These are phyloP conservation scores for Phrynocephalus forsythii DNA, from an alignment of 2,797 vertebrate genomes.

Conservation along the genomic window DNA sequence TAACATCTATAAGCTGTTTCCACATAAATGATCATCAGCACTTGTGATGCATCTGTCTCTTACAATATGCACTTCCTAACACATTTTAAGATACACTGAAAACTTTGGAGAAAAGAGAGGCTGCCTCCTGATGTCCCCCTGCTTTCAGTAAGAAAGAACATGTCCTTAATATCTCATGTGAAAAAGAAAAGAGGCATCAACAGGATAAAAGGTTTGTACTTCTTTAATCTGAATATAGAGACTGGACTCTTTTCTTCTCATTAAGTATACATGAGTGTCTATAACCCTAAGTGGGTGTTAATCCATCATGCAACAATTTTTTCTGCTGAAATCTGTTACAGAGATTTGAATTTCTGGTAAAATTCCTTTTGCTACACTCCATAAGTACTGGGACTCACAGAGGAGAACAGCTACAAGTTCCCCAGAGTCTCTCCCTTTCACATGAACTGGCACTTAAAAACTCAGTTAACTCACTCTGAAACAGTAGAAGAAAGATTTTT, in stretches of 20 bases:
- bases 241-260: conserved; percentile 50
- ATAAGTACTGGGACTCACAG: too few species aligned
- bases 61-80: conserved; percentile 45
- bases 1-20: conserved; percentile 38
- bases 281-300: too few species aligned
- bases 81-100: conserved; percentile 39
- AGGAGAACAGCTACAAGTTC: too few species aligned
- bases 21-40: conserved; percentile 50
- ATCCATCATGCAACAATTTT: too few species aligned
- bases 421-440: too few species aligned
- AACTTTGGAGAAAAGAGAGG: conserved; percentile 48
- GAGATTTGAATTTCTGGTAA: too few species aligned
- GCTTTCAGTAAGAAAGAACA: conserved; percentile 58
- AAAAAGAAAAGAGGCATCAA: conserved; percentile 20
- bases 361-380: too few species aligned
- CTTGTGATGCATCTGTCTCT: conserved; percentile 63
- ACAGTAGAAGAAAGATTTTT: too few species aligned
- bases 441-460: too few species aligned
- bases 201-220: conserved; percentile 43
- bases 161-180: conserved; percentile 30
- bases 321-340: too few species aligned
- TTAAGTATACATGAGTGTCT: not conserved
- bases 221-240: conserved; percentile 58
- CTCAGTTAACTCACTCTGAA: too few species aligned
- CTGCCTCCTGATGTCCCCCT: conserved; percentile 51